Percentiles rank a stretch among this genome's conserved stretches.
Conservation (phyloP, 2,797 vertebrate species). For the Gymnopithys bicolor region DNA sequence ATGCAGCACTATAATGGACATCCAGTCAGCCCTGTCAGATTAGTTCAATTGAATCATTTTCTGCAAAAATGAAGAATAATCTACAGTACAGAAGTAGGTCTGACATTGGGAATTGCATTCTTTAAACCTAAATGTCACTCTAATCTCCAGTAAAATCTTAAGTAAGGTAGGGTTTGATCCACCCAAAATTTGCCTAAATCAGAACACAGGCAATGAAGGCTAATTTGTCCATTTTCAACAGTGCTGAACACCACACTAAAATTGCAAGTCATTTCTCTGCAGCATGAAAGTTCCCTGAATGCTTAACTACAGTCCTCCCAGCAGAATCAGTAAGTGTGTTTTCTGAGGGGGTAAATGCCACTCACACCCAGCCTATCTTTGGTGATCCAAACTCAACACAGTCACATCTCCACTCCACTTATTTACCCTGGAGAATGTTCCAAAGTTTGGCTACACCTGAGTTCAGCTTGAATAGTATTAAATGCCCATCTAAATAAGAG, state of each 20-base stretch:
- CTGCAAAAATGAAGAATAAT: slow-evolving; percentile 55
- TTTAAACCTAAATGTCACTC: slow-evolving; percentile 25
- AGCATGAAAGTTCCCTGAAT: background rate
- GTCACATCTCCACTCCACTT: background rate
- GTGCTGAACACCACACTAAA: background rate
- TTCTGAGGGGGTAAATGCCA: background rate
- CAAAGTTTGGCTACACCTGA: background rate
- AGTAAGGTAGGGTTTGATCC: slow-evolving; percentile 3
- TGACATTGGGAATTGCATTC: slow-evolving; percentile 24
- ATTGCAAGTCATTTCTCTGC: background rate
- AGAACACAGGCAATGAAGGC: background rate
- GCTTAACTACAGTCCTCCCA: background rate
- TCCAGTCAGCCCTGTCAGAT: slow-evolving; percentile 49
- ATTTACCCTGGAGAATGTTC: background rate
- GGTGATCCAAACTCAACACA: background rate
- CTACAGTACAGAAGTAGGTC: slow-evolving; percentile 30
- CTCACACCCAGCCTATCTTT: background rate
- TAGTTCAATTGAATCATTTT: slow-evolving; percentile 61
- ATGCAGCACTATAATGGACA: slow-evolving; percentile 41
- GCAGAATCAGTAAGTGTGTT: background rate
- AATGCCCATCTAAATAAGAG: background rate
- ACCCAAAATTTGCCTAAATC: slow-evolving; percentile 4
- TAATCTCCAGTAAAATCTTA: slow-evolving; percentile 23
- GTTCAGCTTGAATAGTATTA: background rate
- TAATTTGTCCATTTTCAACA: background rate